A percentile compares a stretch with the other conserved stretches of the same genome.
phyloP scores from a whole-genome alignment of 2,888 invertebrate species.

The Cerceris ruficornis region DNA sequence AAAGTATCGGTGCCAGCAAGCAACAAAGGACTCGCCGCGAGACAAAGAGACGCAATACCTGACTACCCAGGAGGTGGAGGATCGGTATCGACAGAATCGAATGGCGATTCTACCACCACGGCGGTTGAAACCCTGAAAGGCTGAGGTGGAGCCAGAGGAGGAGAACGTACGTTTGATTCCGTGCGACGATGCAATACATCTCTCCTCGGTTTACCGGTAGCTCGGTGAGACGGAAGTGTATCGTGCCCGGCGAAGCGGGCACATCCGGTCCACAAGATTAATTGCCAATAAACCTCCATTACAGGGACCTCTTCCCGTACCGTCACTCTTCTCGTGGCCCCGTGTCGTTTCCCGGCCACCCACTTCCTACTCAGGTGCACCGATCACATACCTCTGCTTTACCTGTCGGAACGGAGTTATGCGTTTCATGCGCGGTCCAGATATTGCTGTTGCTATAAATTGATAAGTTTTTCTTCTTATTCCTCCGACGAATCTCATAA shows the following conservation, averaged over 20 bases:
- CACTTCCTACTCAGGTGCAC: conserved; percentile 22
- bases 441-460: too few relatives aligned
- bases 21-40: conserved; percentile 35
- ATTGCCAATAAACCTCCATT: conserved; percentile 73
- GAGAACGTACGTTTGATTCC: conserved; percentile 64
- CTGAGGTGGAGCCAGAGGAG: background rate
- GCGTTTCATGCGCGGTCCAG: conserved; percentile 8
- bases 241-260: conserved; percentile 70
- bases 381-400: conserved; percentile 13
- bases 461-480: too few relatives aligned
- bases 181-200: conserved; percentile 67
- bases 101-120: conserved; percentile 7
- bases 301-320: conserved; percentile 64
- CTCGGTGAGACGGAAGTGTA: conserved; percentile 70
- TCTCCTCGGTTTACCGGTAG: conserved; percentile 66
- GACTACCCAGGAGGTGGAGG: background rate
- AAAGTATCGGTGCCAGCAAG: conserved; percentile 23
- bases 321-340: conserved; percentile 64
- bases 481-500: too few relatives aligned
- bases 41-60: conserved; percentile 30
- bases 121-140: conserved; percentile 2
- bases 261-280: conserved; percentile 72
- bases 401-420: conserved; percentile 29
- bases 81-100: conserved; percentile 37
- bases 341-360: conserved; percentile 36